Conservation (phyloP, 2,888 invertebrate species). For the Chaitophorus viminalis region DNA sequence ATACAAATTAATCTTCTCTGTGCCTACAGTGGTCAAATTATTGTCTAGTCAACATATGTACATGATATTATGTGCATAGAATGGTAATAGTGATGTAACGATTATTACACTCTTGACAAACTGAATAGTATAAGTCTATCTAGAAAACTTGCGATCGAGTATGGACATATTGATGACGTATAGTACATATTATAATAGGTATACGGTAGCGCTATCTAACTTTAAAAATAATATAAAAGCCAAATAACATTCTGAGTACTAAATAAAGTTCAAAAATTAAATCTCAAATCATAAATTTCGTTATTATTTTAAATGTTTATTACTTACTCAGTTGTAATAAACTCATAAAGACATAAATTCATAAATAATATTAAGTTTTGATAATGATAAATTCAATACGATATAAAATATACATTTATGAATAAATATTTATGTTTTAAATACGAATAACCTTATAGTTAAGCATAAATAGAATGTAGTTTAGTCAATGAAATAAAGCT, state of each 20-base stretch:
- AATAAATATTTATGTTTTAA: neutral
- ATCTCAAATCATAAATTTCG: neutral
- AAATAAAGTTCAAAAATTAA: neutral
- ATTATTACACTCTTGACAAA: too few relatives aligned
- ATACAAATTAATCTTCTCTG: too few relatives aligned
- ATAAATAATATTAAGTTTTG: too few relatives aligned
- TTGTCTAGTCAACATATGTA: too few relatives aligned
- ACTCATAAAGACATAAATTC: too few relatives aligned
- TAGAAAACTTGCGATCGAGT: too few relatives aligned
- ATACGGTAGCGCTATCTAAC: neutral
- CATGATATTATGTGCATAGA: too few relatives aligned
- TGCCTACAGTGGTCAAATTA: too few relatives aligned
- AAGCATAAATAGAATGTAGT: neutral
- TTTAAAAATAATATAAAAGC: neutral
- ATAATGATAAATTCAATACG: neutral
- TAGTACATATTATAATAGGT: neutral
- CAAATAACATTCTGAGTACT: neutral
- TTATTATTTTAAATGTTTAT: neutral
- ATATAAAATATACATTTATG: neutral
- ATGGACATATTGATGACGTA: too few relatives aligned
- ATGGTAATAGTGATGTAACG: too few relatives aligned
- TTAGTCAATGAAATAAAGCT: neutral
- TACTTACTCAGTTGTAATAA: neutral
- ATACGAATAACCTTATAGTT: neutral
- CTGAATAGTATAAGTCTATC: too few relatives aligned